Evolutionary conservation across 2,797 vertebrate species (phyloP).

Genomic region (Mionectes olivaceus): DNA sequence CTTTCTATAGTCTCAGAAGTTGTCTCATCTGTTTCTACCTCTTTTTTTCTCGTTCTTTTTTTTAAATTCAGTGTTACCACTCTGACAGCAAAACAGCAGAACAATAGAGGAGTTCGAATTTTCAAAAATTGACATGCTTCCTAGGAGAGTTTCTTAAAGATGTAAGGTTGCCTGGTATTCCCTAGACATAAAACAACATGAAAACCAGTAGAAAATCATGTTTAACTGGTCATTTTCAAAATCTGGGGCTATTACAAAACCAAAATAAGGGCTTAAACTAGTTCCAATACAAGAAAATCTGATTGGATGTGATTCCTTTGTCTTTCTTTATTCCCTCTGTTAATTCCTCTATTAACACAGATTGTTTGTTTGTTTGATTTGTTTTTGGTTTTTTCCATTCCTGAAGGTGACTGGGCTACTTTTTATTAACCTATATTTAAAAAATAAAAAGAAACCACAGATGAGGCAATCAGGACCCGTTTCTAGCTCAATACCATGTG

Average conservation of each 20-base stretch:
- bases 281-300: neutral
- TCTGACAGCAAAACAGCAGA: neutral
- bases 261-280: neutral
- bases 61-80: neutral
- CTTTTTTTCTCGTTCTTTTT: neutral
- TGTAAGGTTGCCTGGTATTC: neutral
- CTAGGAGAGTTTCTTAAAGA: neutral
- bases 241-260: neutral
- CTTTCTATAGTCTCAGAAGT: neutral
- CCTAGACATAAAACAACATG: neutral
- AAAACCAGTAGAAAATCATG: neutral
- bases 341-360: neutral
- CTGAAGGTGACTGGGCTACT: neutral
- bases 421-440: neutral
- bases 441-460: neutral
- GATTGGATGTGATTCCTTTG: neutral
- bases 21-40: neutral
- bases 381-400: neutral
- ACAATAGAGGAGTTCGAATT: neutral
- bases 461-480: neutral
- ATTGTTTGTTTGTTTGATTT: no score
- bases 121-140: neutral
- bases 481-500: neutral
- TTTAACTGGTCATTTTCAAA: neutral
- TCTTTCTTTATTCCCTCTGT: neutral